These are phyloP conservation scores for Microcebus murinus DNA, from an alignment of 2,113 vertebrate genomes.

Conservation along the genomic window DNA sequence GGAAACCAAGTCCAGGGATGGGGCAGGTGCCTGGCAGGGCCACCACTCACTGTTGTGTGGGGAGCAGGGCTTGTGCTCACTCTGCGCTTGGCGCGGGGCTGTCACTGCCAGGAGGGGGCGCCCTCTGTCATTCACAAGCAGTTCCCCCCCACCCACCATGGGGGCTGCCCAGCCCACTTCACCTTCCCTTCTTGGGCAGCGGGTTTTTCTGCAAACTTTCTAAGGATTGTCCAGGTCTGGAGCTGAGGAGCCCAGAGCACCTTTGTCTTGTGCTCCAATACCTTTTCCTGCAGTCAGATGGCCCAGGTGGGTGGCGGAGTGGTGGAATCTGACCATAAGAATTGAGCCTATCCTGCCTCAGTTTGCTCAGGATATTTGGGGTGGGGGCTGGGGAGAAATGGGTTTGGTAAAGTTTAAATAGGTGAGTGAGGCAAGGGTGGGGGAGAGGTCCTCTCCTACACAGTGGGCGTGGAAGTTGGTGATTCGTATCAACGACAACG, in stretches of 20 bases:
- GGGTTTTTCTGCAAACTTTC: background rate
- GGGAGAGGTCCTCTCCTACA: background rate
- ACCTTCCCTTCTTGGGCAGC: background rate
- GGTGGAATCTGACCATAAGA: background rate
- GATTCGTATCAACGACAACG: accelerated
- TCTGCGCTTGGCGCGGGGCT: accelerated
- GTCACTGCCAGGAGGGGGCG: background rate
- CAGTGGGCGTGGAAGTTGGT: background rate
- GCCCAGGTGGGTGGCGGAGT: background rate
- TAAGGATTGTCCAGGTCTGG: background rate
- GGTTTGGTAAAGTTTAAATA: too few relatives aligned
- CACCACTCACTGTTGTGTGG: accelerated
- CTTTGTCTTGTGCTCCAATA: accelerated
- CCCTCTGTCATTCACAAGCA: accelerated
- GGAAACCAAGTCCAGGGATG: background rate
- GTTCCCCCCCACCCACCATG: too few relatives aligned
- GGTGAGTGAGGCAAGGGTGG: too few relatives aligned
- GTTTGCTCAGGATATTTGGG: background rate
- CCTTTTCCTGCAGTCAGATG: background rate
- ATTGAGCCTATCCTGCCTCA: background rate
- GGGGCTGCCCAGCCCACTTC: accelerated
- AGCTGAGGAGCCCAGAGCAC: background rate
- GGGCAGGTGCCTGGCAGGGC: background rate
- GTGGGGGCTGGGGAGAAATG: too few relatives aligned
- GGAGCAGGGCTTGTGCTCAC: accelerated